phyloP scores from a whole-genome alignment of 2,113 vertebrate genomes.

The Syngnathus scovelli region DNA sequence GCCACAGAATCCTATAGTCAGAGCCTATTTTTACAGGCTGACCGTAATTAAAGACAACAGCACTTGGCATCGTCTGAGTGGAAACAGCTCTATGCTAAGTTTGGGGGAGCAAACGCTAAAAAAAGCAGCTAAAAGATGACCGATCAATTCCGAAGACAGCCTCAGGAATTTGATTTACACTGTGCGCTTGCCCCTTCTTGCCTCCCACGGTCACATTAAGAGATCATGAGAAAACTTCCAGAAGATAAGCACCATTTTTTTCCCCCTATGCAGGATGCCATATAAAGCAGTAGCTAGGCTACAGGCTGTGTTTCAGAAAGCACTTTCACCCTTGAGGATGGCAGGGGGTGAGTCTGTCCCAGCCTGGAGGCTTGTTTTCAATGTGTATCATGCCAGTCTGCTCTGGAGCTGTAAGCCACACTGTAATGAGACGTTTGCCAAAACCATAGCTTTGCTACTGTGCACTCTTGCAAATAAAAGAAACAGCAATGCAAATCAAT shows the following conservation, averaged over 20 bases:
- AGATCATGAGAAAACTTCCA: constrained; percentile 30
- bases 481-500: background rate
- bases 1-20: constrained; percentile 46
- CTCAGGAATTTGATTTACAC: constrained; percentile 53
- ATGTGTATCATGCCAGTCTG: constrained; percentile 19
- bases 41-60: constrained; percentile 62
- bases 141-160: constrained; percentile 44
- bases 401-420: constrained; percentile 14
- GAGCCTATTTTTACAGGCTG: constrained; percentile 51
- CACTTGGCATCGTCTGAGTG: constrained; percentile 34
- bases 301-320: background rate
- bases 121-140: constrained; percentile 46
- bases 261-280: constrained; percentile 10
- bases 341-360: constrained; percentile 18
- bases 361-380: constrained; percentile 11
- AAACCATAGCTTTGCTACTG: background rate
- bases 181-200: constrained; percentile 32
- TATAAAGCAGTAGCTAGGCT: constrained; percentile 10
- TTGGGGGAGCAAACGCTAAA: constrained; percentile 32
- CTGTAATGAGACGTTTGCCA: background rate
- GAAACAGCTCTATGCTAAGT: constrained; percentile 41
- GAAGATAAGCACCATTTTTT: constrained; percentile 6
- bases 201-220: constrained; percentile 42
- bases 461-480: background rate
- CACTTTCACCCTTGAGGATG: constrained; percentile 2